Evolutionary conservation across 2,797 vertebrate species (phyloP), one percentile per base, ranked within the genome.

Genomic region (Lophotriccus pileatus): DNA sequence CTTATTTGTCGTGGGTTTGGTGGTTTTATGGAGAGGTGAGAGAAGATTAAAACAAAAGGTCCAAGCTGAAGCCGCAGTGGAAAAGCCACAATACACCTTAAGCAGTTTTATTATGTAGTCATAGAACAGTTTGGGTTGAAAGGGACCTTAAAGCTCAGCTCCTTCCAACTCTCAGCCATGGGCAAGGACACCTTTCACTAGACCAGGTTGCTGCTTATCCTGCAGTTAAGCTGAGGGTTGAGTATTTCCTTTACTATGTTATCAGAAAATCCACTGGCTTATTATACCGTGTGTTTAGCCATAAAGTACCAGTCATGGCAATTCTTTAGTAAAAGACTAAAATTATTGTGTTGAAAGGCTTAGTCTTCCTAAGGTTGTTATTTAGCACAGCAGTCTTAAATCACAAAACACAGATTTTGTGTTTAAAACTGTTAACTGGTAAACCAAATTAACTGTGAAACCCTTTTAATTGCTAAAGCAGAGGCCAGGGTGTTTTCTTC

Each of bases 281-380:
- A 91, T 96, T 96, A 37, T 1, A 78, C 85, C 36, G 24, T 95
- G 93, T 96, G 93, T 90, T 97, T 96, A 98, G 96, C 96, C 87
- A 55, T 53, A 63, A 97, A 97, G 60, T 86, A 93, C n/a, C 72
- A 67, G 77, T 72, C 50, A 25, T 2, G 4, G 7, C 44, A 23
- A 18, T n/a, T 82, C 72, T 68, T 7, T 5, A 94, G 85, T 41
- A 77, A 70, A 81, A 94, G 87, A 92, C 94, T 92, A 41, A 96
- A 98, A 97, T 97, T 81, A 93, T 76, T 84, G 67, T 81, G 79
- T 93, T 95, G 90, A 77, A 87, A 93, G 88, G 90, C 89, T 94
- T 94, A 84, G 93, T 96, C 97, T 97, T 89, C 92, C 93, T 78
- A 87, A 97, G 30, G 43, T 67, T 83, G 63, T 83, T 94, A 84